Base-by-base conservation (phyloP, 2,888 invertebrate species). In the Drosophila putrida region DNA sequence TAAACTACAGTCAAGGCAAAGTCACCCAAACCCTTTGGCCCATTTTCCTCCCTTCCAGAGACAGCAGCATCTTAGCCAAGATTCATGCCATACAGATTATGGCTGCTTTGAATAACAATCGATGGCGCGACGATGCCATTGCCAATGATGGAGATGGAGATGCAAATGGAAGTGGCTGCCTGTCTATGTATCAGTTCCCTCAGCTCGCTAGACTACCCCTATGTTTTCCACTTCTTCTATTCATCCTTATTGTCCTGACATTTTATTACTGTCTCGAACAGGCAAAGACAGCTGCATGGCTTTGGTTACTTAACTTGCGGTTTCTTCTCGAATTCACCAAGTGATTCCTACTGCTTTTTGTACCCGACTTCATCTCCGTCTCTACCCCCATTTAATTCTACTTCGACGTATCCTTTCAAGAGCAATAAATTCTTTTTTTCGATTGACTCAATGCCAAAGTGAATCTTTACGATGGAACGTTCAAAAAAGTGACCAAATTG, bases 81-180 rank as follows among this genome's bases (percentile, higher is more conserved):
- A 69, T 67, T 64, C 80, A 76, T 82, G 80, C 71, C 77, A 74
- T 73, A 75, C 75, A 80, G 86, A 83, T 88, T 85, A 85, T 88
- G 71, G 76, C 80, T 79, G 68, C 87, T 86, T 86, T 86, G 87
- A 86, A 88, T 86, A 88, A 88, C 85, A 86, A 88, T 84, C 88
- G 84, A 84, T 88, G 76, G 78, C 71, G 78, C 88, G 86, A 81
- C 88, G 82, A 75, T 74, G 71, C 68, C 69, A 65, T 47, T 62
- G 68, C 39, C 78, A 65, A 76, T 82, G 85, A 82, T 79, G 74
- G 54, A 67, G 77, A 69, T 80, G 78, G 41, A 67, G 57, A 72
- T 79, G 67, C 75, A 70, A 64, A 71, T 77, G 63, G 62, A 59
- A 61, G 68, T 66, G 58, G 59, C 79, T 71, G 51, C 50, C 57